Percentiles rank a stretch among this genome's conserved stretches.
Evolutionary conservation across 2,888 invertebrate genomes (phyloP).

Genomic region (Rhogogaster chlorosoma): DNA sequence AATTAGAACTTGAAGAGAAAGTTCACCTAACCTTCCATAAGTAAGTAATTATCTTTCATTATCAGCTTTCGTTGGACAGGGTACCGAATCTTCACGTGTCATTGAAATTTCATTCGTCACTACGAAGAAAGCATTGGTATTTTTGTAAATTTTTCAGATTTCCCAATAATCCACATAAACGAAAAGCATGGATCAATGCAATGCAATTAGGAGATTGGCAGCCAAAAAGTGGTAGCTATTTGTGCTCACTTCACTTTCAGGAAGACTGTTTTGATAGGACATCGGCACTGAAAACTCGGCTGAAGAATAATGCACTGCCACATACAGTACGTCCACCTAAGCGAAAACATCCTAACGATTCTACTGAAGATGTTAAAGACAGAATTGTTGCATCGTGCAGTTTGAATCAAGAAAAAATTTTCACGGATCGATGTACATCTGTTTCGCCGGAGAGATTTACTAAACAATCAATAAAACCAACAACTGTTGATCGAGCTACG

Average conservation of each 20-base stretch:
- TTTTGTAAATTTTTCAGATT: background rate
- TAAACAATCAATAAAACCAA: background rate
- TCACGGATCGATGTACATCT: background rate
- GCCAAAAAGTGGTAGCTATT: background rate
- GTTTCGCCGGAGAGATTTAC: background rate
- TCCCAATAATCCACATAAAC: background rate
- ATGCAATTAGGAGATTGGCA: constrained; percentile 11
- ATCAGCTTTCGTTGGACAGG: too few species aligned
- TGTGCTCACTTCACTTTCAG: background rate
- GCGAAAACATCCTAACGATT: background rate
- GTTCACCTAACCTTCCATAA: background rate
- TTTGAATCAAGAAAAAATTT: background rate
- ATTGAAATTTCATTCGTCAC: background rate
- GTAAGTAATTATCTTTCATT: background rate
- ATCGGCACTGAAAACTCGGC: background rate
- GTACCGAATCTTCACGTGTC: background rate
- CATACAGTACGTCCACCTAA: background rate
- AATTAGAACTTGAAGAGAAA: too few species aligned
- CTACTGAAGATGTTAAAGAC: background rate
- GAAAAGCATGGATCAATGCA: background rate
- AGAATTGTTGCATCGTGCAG: background rate
- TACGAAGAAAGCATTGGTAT: background rate
- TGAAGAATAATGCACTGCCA: background rate
- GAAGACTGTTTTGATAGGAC: background rate
- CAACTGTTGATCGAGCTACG: background rate